Base-by-base conservation (phyloP, 2,113 vertebrate genomes). In the Trachemys scripta region DNA sequence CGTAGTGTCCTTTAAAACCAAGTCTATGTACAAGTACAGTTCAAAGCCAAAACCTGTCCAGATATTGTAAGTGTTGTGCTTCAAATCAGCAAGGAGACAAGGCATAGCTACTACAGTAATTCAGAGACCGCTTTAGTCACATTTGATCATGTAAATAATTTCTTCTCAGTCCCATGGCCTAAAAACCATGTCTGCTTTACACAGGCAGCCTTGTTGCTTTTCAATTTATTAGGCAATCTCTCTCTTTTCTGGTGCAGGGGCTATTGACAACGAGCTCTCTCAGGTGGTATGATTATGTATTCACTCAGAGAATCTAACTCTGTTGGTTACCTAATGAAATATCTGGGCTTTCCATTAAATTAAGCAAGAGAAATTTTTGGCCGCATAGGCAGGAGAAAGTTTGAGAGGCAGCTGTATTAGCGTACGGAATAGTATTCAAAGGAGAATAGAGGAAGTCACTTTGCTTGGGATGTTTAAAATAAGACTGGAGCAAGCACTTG, bases 1-100 rank as follows among this genome's bases (percentile, higher is more conserved):
- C 80, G 83, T 94, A 95, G 92, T 98, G 94, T 94, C 95, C 72
- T 90, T 88, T 57, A 85, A 88, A 93, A 84, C 35, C 51, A 27
- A 91, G 95, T 8, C 72, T 13, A 50, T 31, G 27, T 31, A 65
- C 49, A 22, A 3, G 16, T 3, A 49, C 75, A 95, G 49, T 59
- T 93, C 38, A 90, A 75, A 92, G 59, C 65, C 78, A 82, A 59
- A 78, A 80, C 65, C n/a, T 83, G 53, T 84, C 85, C 45, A 72
- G 91, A 85, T 17, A 83, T 45, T 75, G 19, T 69, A 89, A 89
- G 13, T 56, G 38, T 29, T 83, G 87, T 38, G 92, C 89, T 88
- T 94, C 47, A 94, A 38, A 76, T 53, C 11, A 88, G 5, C 80
- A 83, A 35, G 65, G 45, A 94, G 49, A 53, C 20, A 72, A 79